Base-by-base conservation (phyloP, 2,113 vertebrate species). In the Sterna hirundo region DNA sequence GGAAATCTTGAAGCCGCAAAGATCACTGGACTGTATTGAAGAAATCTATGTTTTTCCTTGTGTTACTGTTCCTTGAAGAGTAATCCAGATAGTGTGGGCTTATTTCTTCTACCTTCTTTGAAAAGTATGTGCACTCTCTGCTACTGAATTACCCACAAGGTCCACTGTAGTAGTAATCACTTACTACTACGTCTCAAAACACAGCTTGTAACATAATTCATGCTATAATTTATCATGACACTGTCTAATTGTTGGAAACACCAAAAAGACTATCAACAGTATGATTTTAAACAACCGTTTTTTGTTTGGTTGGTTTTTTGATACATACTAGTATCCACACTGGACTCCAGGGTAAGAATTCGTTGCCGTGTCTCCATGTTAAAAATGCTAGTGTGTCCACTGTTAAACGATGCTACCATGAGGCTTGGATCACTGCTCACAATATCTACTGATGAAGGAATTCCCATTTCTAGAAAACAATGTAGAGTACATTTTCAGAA, bases 341-440 rank as follows among this genome's bases (percentile, higher is more conserved):
- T 98, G 65, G 99, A 99, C 95, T 99, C 99, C 94, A 99, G 97
- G 54, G 97, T 99, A 95, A 99, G 99, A 96, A 99, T 98, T 83
- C 99, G 98, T 81, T 99, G 99, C 17, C 97, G 98, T 5, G 99
- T 99, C 96, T 99, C 99, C 99, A 99, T 99, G 98, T 99, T 99
- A 97, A 99, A 99, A 97, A 99, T 99, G 92, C 99, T 99, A 38
- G 99, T 99, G 89, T 99, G 98, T 20, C 99, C 99, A 61, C 98
- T 99, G 84, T 98, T 99, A 98, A 99, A 99, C 57, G 99, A 99
- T 23, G 99, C 98, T 94, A 99, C 99, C 98, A 99, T 98, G 95
- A 99, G 99, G 94, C 99, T 99, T 10, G 99, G 99, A 77, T 99
- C 99, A 96, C 99, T 99, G 98, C 99, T 99, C 85, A 99, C 99